Base-by-base conservation (phyloP, 2,888 invertebrate species). In the Napeogenes inachia region DNA sequence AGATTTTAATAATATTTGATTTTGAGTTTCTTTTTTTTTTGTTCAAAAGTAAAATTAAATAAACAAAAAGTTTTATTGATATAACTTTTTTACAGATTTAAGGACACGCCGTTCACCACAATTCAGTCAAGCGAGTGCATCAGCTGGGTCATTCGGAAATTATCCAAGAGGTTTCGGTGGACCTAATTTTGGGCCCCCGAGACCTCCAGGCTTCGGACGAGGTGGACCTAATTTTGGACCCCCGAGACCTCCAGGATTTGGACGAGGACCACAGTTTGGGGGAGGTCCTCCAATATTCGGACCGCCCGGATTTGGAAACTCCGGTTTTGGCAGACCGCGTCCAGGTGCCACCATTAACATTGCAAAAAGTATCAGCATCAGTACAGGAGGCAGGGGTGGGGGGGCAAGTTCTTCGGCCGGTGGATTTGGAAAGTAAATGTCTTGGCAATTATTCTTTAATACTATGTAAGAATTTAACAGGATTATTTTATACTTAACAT, bases 281-380 rank as follows among this genome's bases (percentile, higher is more conserved):
- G 56, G 57, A 4, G 12, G 38, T 13, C 35, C 53, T 21, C 53
- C 57, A 21, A 61, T 60, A 30, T 54, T 42, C 42, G 59, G 60
- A 0, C 60, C 33, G 10, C 53, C 60, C 4, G 65, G 65, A 2
- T 61, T 57, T 30, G 61, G 66, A 32, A 33, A 54, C 30, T 13
- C 45, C 13, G 45, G 55, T n/a, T 65, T 53, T 12, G 55, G 45
- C 3, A 45, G 61, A 12, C 47, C 54, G 10, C 33, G 13, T 35
- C 38, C 64, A 8, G 59, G 64, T 30, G 58, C 57, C 13, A 67
- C 70, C 0, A 70, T 74, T n/a, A 79, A 75, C 58, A 78, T 81
- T 6, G 75, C 81, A 5, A 81, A 81, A 70, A 81, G 79, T 63
- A 74, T 81, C 46, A 81, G 79, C 62, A 81, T 81, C 38, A 74